phyloP scores from a whole-genome alignment of 1,140 invertebrate genomes.

The Colletes latitarsis region DNA sequence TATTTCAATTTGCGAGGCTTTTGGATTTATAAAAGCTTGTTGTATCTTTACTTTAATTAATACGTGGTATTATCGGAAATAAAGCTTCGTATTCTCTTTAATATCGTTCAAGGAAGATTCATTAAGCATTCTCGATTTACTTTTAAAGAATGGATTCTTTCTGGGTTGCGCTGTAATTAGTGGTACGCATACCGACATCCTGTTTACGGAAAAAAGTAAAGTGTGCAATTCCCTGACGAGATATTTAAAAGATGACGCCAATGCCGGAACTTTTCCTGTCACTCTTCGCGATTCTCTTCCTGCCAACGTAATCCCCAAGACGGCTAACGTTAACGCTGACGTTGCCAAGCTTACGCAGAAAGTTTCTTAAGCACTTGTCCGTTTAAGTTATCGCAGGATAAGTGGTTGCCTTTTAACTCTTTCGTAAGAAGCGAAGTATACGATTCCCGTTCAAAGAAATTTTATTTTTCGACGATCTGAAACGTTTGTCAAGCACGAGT shows the following conservation, averaged over 20 bases:
- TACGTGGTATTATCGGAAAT: too few relatives aligned
- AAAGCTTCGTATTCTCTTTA: too few relatives aligned
- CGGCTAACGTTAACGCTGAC: slow-evolving; percentile 42
- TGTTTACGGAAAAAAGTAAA: slow-evolving; percentile 3
- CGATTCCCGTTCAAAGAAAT: not conserved
- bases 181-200: too few relatives aligned
- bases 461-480: not conserved
- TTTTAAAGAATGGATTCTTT: too few relatives aligned
- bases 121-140: too few relatives aligned
- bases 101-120: too few relatives aligned
- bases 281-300: slow-evolving; percentile 34
- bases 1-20: too few relatives aligned
- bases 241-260: slow-evolving; percentile 51
- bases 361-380: slow-evolving; percentile 57
- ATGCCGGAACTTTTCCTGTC: slow-evolving; percentile 44
- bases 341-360: slow-evolving; percentile 50
- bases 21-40: too few relatives aligned
- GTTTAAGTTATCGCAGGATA: slow-evolving; percentile 60
- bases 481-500: not conserved
- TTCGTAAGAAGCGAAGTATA: not conserved
- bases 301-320: slow-evolving; percentile 43
- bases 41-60: too few relatives aligned
- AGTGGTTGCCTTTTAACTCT: slow-evolving; percentile 31
- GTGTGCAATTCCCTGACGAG: slow-evolving; percentile 9
- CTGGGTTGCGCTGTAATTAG: too few relatives aligned